A percentile compares a stretch with the other conserved stretches of the same genome.
Conservation (phyloP, 2,888 invertebrate genomes). For the Chloroclystis v-ata region DNA sequence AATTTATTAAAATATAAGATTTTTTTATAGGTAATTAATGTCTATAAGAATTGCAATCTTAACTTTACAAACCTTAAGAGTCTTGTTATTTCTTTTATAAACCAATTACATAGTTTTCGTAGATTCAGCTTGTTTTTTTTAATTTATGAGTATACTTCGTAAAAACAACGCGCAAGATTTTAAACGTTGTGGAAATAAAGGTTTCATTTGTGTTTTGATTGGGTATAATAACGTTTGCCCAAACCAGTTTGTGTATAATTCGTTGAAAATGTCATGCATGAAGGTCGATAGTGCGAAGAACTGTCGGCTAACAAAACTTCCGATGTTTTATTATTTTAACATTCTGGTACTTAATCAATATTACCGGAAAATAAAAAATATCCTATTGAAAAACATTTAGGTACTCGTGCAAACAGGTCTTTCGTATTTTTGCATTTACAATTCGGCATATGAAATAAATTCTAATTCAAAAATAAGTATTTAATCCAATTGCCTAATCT, state of each 20-base stretch:
- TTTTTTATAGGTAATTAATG: too few relatives aligned
- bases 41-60: too few relatives aligned
- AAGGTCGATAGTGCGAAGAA: constrained; percentile 57
- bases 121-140: neutral
- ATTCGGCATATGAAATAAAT: too few relatives aligned
- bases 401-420: neutral
- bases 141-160: neutral
- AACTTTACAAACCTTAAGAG: too few relatives aligned
- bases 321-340: constrained; percentile 31
- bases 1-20: too few relatives aligned
- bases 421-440: too few relatives aligned
- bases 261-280: constrained; percentile 49
- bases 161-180: constrained; percentile 4
- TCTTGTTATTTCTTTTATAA: too few relatives aligned
- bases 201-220: constrained; percentile 33
- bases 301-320: constrained; percentile 41
- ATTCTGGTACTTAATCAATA: too few relatives aligned
- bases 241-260: constrained; percentile 53
- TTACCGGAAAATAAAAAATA: too few relatives aligned
- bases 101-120: too few relatives aligned
- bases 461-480: too few relatives aligned
- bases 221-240: constrained; percentile 30
- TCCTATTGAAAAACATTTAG: neutral
- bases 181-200: constrained; percentile 13
- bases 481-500: too few relatives aligned